Evolutionary conservation across 2,797 vertebrate genomes (phyloP).

Genomic region (Enteromius paludinosus): DNA sequence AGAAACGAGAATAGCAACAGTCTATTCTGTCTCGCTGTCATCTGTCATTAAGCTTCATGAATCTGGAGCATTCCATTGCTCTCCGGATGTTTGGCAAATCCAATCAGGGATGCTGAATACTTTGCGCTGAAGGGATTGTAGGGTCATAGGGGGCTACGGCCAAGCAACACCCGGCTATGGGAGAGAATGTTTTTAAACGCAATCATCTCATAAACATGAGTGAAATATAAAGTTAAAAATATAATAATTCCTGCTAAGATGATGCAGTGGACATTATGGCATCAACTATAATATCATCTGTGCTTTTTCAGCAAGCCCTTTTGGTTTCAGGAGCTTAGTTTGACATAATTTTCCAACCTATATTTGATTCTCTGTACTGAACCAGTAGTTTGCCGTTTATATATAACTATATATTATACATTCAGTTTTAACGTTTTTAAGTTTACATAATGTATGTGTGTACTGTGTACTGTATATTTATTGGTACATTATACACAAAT

Average conservation of each 20-base stretch:
- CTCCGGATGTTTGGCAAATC: slow-evolving; percentile 51
- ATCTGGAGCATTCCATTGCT: slow-evolving; percentile 36
- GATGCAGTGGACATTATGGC: slow-evolving; percentile 1
- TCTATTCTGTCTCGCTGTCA: slow-evolving; percentile 46
- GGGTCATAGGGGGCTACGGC: slow-evolving; percentile 5
- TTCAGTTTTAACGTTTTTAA: no score
- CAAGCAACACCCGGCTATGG: neutral
- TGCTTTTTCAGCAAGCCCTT: slow-evolving; percentile 1
- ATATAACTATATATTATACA: no score
- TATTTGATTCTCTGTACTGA: neutral
- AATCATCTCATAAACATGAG: slow-evolving; percentile 9
- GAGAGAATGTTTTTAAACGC: slow-evolving; percentile 17
- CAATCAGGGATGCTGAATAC: slow-evolving; percentile 46
- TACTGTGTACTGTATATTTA: no score
- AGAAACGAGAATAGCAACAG: slow-evolving; percentile 30
- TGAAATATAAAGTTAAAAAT: slow-evolving; percentile 14
- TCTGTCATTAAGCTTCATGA: slow-evolving; percentile 44
- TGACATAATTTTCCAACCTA: neutral
- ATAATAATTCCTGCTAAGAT: slow-evolving; percentile 21
- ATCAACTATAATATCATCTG: slow-evolving; percentile 2
- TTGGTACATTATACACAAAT: no score
- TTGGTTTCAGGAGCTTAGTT: slow-evolving; percentile 14
- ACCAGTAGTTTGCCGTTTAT: neutral
- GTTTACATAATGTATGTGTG: no score
- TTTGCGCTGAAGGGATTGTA: slow-evolving; percentile 33